phyloP scores from a whole-genome alignment of 2,888 invertebrate species.

The Folsomia manolachei region DNA sequence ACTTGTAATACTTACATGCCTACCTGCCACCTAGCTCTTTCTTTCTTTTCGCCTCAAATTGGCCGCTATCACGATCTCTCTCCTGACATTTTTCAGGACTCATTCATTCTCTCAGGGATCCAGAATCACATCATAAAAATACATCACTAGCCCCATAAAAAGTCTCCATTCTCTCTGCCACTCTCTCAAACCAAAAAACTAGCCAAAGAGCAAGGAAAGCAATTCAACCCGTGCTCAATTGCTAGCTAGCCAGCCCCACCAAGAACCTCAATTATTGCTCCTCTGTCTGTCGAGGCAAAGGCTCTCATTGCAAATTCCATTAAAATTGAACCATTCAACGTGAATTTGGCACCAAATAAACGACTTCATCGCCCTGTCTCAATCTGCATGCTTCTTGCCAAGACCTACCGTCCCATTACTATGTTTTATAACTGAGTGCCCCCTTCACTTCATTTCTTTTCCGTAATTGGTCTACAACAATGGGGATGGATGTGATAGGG shows the following conservation, averaged over 20 bases:
- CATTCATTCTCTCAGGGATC: slow-evolving; percentile 14
- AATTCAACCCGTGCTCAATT: background rate
- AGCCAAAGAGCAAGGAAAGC: too few relatives aligned
- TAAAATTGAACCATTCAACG: background rate
- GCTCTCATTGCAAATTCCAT: background rate
- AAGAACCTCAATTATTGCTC: slow-evolving; percentile 20
- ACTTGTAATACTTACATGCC: too few relatives aligned
- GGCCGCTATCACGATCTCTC: slow-evolving; percentile 41
- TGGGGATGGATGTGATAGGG: too few relatives aligned
- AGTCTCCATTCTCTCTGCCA: background rate
- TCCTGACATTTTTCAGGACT: slow-evolving; percentile 2
- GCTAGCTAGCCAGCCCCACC: background rate
- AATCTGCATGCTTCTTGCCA: background rate
- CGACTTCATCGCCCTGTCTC: background rate
- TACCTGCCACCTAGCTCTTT: slow-evolving; percentile 11
- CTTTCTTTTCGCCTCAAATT: slow-evolving; percentile 36
- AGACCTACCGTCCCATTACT: too few relatives aligned
- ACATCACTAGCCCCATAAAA: background rate
- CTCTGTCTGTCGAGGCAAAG: slow-evolving; percentile 8
- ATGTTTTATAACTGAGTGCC: too few relatives aligned
- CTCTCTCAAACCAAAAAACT: too few relatives aligned
- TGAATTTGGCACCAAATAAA: slow-evolving; percentile 2
- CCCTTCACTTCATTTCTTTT: too few relatives aligned
- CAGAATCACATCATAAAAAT: slow-evolving; percentile 10
- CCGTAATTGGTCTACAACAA: too few relatives aligned